phyloP scores from a whole-genome alignment of 2,888 invertebrate genomes.

The Saturnia pavonia region DNA sequence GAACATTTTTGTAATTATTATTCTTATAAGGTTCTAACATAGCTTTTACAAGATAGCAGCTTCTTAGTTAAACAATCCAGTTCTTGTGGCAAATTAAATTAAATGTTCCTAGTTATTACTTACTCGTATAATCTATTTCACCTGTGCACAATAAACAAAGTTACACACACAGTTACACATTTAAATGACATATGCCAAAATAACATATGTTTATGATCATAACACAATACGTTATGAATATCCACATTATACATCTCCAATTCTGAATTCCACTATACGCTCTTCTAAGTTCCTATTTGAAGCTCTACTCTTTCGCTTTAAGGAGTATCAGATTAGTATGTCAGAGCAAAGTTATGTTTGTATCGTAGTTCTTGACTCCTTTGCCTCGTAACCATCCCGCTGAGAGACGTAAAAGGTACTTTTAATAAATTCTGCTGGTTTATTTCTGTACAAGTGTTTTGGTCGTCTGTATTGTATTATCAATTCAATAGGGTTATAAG shows the following conservation, averaged over 20 bases:
- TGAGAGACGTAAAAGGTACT: constrained; percentile 35
- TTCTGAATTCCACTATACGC: not conserved
- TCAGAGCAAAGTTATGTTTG: constrained; percentile 21
- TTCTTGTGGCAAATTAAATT: too few species aligned
- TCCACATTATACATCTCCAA: constrained; percentile 31
- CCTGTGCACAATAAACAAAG: too few species aligned
- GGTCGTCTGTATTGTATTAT: not conserved
- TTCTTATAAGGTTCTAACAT: too few species aligned
- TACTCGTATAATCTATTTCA: too few species aligned
- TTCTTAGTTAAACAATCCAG: too few species aligned
- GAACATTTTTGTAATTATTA: too few species aligned
- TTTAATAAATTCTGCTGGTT: constrained; percentile 27
- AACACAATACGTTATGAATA: constrained; percentile 80
- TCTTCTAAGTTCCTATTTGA: constrained; percentile 13
- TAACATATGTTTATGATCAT: constrained; percentile 76
- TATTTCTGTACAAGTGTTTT: constrained; percentile 11
- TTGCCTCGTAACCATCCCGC: constrained; percentile 38
- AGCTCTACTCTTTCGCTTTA: constrained; percentile 19
- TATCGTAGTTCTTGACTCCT: constrained; percentile 33
- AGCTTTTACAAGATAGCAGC: too few species aligned
- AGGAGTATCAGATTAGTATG: not conserved
- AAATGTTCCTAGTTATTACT: too few species aligned
- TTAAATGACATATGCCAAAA: too few species aligned
- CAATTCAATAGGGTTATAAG: too few species aligned
- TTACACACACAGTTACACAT: too few species aligned